Evolutionary conservation across 2,797 vertebrate genomes (phyloP).

Genomic region (Pseudopleuronectes americanus): DNA sequence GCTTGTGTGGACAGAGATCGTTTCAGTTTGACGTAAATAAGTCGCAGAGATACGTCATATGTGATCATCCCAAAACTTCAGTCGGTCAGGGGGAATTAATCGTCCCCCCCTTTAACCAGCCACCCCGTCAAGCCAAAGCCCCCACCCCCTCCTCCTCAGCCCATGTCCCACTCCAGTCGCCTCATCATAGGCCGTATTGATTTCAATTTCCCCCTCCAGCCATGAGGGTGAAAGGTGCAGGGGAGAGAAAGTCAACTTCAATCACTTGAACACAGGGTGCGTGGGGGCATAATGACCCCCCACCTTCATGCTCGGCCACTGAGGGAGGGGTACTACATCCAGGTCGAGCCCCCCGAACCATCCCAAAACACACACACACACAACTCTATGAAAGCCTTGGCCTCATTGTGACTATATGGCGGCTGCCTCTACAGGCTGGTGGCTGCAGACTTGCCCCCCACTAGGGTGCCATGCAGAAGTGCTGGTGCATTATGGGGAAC

Average conservation of each 20-base stretch:
- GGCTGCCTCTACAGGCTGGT: not conserved
- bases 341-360: conserved; percentile 57
- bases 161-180: conserved; percentile 53
- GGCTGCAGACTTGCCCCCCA: conserved; percentile 37
- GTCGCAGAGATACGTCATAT: conserved; percentile 57
- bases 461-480: conserved; percentile 35
- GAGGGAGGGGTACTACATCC: conserved; percentile 57
- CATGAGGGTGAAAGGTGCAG: conserved; percentile 65
- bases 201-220: conserved; percentile 71
- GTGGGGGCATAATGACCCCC: conserved; percentile 55
- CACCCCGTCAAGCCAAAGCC: conserved; percentile 68
- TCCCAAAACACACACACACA: conserved; percentile 4
- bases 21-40: conserved; percentile 8
- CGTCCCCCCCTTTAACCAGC: conserved; percentile 67
- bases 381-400: conserved; percentile 18
- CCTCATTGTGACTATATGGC: conserved; percentile 15
- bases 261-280: conserved; percentile 39
- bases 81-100: conserved; percentile 80
- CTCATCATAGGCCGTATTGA: conserved; percentile 79
- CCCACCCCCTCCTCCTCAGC: conserved; percentile 1
- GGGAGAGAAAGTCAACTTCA: conserved; percentile 59
- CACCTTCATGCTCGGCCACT: conserved; percentile 38
- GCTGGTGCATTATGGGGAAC: conserved; percentile 64
- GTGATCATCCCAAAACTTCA: conserved; percentile 70
- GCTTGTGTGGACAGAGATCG: too few relatives aligned